Evolutionary conservation across 2,888 invertebrate genomes (phyloP), one percentile per base, ranked within the genome.

Genomic region (Xestia sexstrigata): DNA sequence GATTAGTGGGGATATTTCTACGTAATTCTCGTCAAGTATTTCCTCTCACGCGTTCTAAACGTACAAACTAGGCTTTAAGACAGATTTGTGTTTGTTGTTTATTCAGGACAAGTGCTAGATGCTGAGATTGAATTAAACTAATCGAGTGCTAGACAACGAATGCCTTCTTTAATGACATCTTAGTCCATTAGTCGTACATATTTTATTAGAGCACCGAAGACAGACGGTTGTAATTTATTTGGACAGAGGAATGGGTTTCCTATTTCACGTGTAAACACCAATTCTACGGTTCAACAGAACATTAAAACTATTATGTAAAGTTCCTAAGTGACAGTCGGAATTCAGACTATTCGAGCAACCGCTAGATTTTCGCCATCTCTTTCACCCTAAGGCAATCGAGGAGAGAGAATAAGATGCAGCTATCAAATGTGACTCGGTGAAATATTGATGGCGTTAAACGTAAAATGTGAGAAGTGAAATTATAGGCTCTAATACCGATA

Each of bases 271-370:
- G 77, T 78, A 82, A 87, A 85, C 78, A 80, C 65, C 60, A 74
- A 76, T 79, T 85, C 70, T 69, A 69, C 71, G 69, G 67, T 83
- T 81, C 69, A 70, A 87, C 75, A 79, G 80, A 83, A 89, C 85
- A 77, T 86, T 81, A 82, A 83, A 78, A 81, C 82, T 86, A 88
- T 89, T 89, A 89, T 82, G 80, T 83, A 79, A 88, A 85, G 72
- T 73, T 78, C 78, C 74, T 74, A 81, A 73, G 86, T 81, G 87
- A 88, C 87, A 81, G 70, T 76, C 68, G 83, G 79, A 88, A 90
- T 86, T 82, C 70, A 71, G 80, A 84, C 75, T 82, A 84, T 89
- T 75, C 72, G 45, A 60, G 76, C n/a, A 82, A 83, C 74, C 45
- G 84, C 70, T 65, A 72, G 47, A 72, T 47, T 70, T 67, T 5